phyloP scores from a whole-genome alignment of 2,113 vertebrate species.

The Xiphias gladius region DNA sequence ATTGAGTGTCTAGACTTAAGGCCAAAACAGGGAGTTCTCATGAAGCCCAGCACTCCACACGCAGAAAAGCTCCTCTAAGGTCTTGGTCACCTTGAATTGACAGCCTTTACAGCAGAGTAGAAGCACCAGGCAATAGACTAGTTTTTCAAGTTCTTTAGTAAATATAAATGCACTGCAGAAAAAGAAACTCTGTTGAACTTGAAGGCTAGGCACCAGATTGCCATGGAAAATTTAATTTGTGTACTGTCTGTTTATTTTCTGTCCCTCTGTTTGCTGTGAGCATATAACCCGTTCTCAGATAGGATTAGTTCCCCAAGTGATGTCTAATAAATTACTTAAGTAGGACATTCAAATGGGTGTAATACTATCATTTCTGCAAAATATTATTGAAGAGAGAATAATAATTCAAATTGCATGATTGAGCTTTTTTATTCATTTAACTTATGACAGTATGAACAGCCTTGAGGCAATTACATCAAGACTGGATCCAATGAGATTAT shows the following conservation, averaged over 20 bases:
- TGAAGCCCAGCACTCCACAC: constrained; percentile 27
- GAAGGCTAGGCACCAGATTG: neutral
- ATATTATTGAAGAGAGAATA: neutral
- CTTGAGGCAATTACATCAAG: constrained; percentile 28
- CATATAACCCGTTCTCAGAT: neutral
- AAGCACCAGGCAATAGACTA: neutral
- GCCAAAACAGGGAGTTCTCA: constrained; percentile 42
- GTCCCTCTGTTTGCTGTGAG: neutral
- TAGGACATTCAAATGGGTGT: neutral
- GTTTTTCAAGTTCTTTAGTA: constrained; percentile 25
- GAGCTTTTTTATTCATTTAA: neutral
- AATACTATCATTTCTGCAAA: neutral
- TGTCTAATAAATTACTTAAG: neutral
- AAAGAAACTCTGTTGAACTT: neutral
- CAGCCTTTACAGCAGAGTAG: neutral
- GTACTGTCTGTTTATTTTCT: neutral
- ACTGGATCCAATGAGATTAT: constrained; percentile 14
- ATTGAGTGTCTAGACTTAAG: constrained; percentile 43
- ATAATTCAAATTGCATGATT: neutral
- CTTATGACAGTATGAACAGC: neutral
- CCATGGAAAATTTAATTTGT: neutral
- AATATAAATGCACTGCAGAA: neutral
- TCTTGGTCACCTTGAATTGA: constrained; percentile 44
- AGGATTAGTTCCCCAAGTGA: neutral
- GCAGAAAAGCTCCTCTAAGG: constrained; percentile 21